phyloP scores from a whole-genome alignment of 64 coral and sea anemone species.

The Pocillopora verrucosa region DNA sequence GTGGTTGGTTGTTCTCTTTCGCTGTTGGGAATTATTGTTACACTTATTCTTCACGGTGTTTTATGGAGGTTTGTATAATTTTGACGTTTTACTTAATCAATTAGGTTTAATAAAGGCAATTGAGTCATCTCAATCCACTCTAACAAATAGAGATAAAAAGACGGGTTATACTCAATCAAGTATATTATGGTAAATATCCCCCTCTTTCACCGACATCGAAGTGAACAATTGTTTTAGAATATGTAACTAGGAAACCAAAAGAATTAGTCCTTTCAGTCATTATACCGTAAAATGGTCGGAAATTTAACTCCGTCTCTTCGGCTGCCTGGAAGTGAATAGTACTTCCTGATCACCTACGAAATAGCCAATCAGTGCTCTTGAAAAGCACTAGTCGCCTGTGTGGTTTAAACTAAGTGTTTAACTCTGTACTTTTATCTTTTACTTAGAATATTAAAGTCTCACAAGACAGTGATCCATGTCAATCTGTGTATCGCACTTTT shows the following conservation, averaged over 20 bases:
- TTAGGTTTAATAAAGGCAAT: neutral
- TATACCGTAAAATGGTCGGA: too few relatives aligned
- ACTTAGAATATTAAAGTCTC: conserved; percentile 54
- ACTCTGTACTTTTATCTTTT: neutral
- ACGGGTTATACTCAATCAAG: too few relatives aligned
- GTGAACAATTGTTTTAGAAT: too few relatives aligned
- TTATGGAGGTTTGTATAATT: conserved; percentile 57
- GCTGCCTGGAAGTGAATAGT: too few relatives aligned
- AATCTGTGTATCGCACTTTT: conserved; percentile 62
- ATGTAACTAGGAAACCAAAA: too few relatives aligned
- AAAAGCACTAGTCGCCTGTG: neutral
- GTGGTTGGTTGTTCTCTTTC: conserved; percentile 54
- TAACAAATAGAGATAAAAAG: too few relatives aligned
- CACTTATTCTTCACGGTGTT: conserved; percentile 56
- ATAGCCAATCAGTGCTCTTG: neutral
- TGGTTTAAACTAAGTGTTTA: neutral
- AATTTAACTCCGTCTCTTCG: too few relatives aligned
- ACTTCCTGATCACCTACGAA: too few relatives aligned
- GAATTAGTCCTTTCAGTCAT: too few relatives aligned
- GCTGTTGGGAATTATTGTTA: conserved; percentile 47
- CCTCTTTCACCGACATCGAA: too few relatives aligned
- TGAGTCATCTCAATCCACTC: neutral
- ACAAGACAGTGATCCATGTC: conserved; percentile 65
- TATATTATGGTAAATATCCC: too few relatives aligned
- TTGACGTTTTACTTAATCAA: neutral